Evolutionary conservation across 2,888 invertebrate species (phyloP).

Genomic region (Drosophila lacicola): DNA sequence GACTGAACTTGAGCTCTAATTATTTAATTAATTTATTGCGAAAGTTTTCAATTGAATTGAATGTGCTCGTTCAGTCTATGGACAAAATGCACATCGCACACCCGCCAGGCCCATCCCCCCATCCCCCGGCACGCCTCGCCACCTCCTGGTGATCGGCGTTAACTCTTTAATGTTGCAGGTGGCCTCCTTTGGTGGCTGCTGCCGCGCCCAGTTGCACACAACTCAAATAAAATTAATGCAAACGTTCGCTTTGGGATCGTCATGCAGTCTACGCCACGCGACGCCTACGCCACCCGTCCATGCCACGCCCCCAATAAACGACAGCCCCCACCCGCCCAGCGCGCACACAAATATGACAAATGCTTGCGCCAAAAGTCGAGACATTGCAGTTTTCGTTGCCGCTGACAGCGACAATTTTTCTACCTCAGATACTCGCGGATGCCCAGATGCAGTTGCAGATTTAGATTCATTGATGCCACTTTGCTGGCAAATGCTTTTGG

Average conservation of each 20-base stretch:
- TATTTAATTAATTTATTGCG: conserved; percentile 79
- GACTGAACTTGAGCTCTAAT: conserved; percentile 75
- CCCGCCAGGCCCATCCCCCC: background rate
- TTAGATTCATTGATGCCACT: conserved; percentile 79
- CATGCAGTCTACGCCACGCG: conserved; percentile 80
- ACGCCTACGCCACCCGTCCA: conserved; percentile 62
- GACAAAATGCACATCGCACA: conserved; percentile 8
- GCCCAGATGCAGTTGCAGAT: conserved; percentile 30
- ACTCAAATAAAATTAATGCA: conserved; percentile 65
- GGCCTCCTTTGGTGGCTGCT: conserved; percentile 62
- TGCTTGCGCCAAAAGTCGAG: conserved; percentile 53
- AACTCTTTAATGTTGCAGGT: conserved; percentile 66
- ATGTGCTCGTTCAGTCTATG: conserved; percentile 27
- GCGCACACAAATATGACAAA: conserved; percentile 38
- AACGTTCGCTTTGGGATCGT: conserved; percentile 46
- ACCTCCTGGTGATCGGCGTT: conserved; percentile 4
- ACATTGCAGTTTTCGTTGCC: conserved; percentile 62
- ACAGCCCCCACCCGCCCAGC: background rate
- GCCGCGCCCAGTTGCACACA: conserved; percentile 75
- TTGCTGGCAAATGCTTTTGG: conserved; percentile 75
- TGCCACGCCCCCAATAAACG: conserved; percentile 48
- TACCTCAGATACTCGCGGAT: conserved; percentile 35
- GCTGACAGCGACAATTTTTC: conserved; percentile 74
- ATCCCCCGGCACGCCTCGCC: too few relatives aligned
- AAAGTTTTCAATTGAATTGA: conserved; percentile 68